Evolutionary conservation across 2,797 vertebrate species (phyloP).

Genomic region (Neoniphon sammara): DNA sequence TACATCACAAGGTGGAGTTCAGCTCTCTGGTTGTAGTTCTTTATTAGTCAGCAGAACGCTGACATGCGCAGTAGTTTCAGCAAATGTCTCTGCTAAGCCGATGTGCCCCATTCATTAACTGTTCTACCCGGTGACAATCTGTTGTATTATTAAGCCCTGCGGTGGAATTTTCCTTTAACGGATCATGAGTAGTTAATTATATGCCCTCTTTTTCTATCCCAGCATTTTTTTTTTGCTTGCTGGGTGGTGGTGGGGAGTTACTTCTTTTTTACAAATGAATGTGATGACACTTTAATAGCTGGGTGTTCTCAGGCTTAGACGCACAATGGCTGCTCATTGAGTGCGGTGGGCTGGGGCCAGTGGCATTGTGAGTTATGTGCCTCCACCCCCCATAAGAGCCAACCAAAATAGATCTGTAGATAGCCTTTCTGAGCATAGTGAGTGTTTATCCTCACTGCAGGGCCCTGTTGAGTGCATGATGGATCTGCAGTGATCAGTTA

Average conservation of each 20-base stretch:
- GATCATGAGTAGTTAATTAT: constrained; percentile 53
- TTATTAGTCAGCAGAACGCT: constrained; percentile 28
- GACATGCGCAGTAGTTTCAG: constrained; percentile 13
- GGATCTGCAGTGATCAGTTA: constrained; percentile 92
- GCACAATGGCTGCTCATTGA: constrained; percentile 78
- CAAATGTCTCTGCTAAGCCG: constrained; percentile 24
- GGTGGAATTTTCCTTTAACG: constrained; percentile 39
- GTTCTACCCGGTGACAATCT: constrained; percentile 33
- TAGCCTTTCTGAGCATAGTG: constrained; percentile 61
- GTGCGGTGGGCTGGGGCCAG: constrained; percentile 61
- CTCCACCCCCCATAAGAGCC: constrained; percentile 55
- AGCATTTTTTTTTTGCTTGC: constrained; percentile 23
- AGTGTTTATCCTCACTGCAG: constrained; percentile 71
- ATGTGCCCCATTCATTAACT: constrained; percentile 28
- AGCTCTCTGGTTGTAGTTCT: constrained; percentile 18
- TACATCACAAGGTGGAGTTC: constrained; percentile 17
- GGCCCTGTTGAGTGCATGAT: constrained; percentile 75
- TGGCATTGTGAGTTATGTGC: constrained; percentile 78
- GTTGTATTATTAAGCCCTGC: constrained; percentile 39
- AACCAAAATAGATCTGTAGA: constrained; percentile 68
- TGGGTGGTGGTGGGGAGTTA: constrained; percentile 21
- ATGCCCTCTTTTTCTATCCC: constrained; percentile 43
- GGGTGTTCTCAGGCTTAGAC: constrained; percentile 70
- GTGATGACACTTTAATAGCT: constrained; percentile 79
- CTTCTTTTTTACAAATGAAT: constrained; percentile 72